Conservation (phyloP, 2,888 invertebrate genomes). For the Eulithis prunata region DNA sequence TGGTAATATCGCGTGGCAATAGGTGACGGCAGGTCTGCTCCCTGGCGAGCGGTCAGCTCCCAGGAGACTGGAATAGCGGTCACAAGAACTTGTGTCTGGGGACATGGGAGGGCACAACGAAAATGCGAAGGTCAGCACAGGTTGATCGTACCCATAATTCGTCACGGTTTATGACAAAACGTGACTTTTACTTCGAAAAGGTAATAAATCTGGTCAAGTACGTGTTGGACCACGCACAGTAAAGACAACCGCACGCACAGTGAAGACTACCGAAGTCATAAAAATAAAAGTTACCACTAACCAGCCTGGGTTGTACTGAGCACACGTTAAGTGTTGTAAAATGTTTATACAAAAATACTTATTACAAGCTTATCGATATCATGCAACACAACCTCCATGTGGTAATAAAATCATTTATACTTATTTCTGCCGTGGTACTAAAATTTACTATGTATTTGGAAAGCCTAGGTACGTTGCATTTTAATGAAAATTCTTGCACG, state of each 20-base stretch:
- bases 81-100: conserved; percentile 67
- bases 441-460: too few species aligned
- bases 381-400: too few species aligned
- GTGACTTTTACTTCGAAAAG: conserved; percentile 69
- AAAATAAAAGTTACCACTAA: background rate
- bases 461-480: too few species aligned
- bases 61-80: conserved; percentile 64
- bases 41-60: conserved; percentile 61
- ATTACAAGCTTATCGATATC: too few species aligned
- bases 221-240: background rate
- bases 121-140: conserved; percentile 77
- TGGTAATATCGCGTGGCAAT: conserved; percentile 65
- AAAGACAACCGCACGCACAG: background rate
- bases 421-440: too few species aligned
- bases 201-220: conserved; percentile 47
- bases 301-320: too few species aligned
- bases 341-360: too few species aligned
- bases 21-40: conserved; percentile 60
- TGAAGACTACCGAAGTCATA: background rate
- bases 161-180: conserved; percentile 70
- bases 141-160: conserved; percentile 74
- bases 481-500: too few species aligned
- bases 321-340: too few species aligned
- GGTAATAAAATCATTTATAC: too few species aligned
- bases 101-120: conserved; percentile 63